phyloP scores from a whole-genome alignment of 2,113 vertebrate genomes.

The Hiodon tergisus region DNA sequence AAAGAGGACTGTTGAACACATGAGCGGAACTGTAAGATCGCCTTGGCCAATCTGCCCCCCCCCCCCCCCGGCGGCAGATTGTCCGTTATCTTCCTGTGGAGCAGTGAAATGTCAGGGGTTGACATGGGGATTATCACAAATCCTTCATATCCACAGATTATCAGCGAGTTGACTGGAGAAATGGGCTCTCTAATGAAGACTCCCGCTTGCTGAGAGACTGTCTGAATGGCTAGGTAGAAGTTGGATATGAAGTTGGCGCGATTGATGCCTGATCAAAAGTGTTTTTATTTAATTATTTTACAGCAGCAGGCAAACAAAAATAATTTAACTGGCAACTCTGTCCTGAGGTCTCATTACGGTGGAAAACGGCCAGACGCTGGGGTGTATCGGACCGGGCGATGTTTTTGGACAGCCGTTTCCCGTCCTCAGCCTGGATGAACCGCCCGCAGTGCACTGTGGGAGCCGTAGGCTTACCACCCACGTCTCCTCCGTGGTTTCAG shows the following conservation, averaged over 20 bases:
- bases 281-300: too few species aligned
- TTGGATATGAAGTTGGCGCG: background rate
- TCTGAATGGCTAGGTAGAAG: conserved; percentile 5
- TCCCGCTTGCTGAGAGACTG: background rate
- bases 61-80: background rate
- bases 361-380: background rate
- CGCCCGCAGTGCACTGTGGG: background rate
- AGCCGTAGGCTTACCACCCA: background rate
- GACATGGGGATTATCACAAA: background rate
- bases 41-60: background rate
- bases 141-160: conserved; percentile 13
- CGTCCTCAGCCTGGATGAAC: too few species aligned
- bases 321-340: too few species aligned
- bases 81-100: conserved; percentile 6
- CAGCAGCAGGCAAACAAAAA: too few species aligned
- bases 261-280: too few species aligned
- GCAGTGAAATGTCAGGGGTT: conserved; percentile 13
- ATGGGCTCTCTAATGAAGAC: conserved; percentile 6
- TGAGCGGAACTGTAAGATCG: background rate
- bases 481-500: background rate
- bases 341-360: background rate
- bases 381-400: background rate
- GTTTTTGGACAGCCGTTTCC: background rate
- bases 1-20: too few species aligned
- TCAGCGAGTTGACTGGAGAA: background rate